phyloP scores from a whole-genome alignment of 2,888 invertebrate species.

The Drosophila sordidapex region DNA sequence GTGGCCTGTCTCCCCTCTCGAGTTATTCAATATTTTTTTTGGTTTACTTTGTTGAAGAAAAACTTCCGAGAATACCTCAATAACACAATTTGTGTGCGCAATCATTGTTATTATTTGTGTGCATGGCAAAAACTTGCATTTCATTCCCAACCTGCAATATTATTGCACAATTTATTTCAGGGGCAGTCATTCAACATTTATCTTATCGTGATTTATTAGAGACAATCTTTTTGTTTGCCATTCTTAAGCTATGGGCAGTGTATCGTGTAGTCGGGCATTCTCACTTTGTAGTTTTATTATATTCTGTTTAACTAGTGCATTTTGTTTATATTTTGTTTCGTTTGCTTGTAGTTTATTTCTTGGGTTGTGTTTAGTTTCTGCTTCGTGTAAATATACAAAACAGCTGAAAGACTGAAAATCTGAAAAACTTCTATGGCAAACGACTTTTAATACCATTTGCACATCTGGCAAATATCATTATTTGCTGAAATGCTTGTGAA shows the following conservation, averaged over 20 bases:
- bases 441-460: slow-evolving; percentile 28
- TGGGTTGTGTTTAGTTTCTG: slow-evolving; percentile 60
- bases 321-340: slow-evolving; percentile 70
- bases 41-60: background rate
- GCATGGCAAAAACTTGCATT: background rate
- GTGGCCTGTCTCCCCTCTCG: background rate
- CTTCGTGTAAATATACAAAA: slow-evolving; percentile 67
- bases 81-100: background rate
- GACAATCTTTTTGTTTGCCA: background rate
- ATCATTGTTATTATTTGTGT: background rate
- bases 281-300: slow-evolving; percentile 1
- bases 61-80: background rate
- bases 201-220: background rate
- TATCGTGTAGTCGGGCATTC: background rate
- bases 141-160: background rate
- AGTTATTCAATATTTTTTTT: background rate
- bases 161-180: background rate
- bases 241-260: background rate
- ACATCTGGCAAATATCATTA: slow-evolving; percentile 41
- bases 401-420: slow-evolving; percentile 39
- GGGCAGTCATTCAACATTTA: background rate
- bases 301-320: slow-evolving; percentile 39
- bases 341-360: slow-evolving; percentile 37
- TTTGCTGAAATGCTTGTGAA: slow-evolving; percentile 3
- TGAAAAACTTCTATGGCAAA: slow-evolving; percentile 36